Percentiles rank a stretch among this genome's conserved stretches.
These are phyloP conservation scores for Salvelinus sp. DNA, from an alignment of 2,113 vertebrate species.

Conservation along the genomic window DNA sequence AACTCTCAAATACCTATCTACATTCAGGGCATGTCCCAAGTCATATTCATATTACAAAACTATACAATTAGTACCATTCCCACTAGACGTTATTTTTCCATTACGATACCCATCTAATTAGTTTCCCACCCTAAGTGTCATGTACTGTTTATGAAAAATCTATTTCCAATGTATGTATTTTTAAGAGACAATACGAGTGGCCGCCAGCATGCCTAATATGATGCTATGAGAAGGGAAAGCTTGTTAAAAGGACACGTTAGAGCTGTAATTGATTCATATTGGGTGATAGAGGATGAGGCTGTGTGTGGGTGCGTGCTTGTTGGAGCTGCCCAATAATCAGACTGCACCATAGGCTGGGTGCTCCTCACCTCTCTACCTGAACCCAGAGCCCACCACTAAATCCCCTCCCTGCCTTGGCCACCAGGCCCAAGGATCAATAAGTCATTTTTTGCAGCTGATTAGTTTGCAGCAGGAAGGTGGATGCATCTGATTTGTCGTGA, in stretches of 20 bases:
- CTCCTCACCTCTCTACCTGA: slow-evolving; percentile 42
- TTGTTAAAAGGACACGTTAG: slow-evolving; percentile 52
- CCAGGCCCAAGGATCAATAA: slow-evolving; percentile 87
- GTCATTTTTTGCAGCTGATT: slow-evolving; percentile 99
- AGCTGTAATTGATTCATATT: slow-evolving; percentile 62
- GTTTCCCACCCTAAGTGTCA: slow-evolving; percentile 55
- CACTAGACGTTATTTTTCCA: slow-evolving; percentile 36
- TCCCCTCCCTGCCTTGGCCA: slow-evolving; percentile 58
- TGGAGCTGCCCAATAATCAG: slow-evolving; percentile 46
- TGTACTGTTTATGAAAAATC: slow-evolving; percentile 60
- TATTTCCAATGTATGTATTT: slow-evolving; percentile 62
- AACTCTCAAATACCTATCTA: slow-evolving; percentile 18
- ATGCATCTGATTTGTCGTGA: slow-evolving; percentile 85
- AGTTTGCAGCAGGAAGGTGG: slow-evolving; percentile 88
- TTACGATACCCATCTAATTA: slow-evolving; percentile 25
- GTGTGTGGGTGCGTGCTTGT: slow-evolving; percentile 13
- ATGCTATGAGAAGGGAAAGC: slow-evolving; percentile 43
- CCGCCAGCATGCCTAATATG: slow-evolving; percentile 1
- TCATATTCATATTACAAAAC: slow-evolving; percentile 36
- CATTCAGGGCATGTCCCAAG: slow-evolving; percentile 32
- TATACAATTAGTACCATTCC: slow-evolving; percentile 40
- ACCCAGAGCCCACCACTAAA: slow-evolving; percentile 81
- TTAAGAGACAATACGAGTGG: slow-evolving; percentile 28
- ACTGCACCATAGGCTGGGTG: slow-evolving; percentile 38
- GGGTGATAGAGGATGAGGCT: background rate